These are phyloP conservation scores for Ophonus ardosiacus DNA, from an alignment of 2,888 invertebrate species.

Conservation along the genomic window DNA sequence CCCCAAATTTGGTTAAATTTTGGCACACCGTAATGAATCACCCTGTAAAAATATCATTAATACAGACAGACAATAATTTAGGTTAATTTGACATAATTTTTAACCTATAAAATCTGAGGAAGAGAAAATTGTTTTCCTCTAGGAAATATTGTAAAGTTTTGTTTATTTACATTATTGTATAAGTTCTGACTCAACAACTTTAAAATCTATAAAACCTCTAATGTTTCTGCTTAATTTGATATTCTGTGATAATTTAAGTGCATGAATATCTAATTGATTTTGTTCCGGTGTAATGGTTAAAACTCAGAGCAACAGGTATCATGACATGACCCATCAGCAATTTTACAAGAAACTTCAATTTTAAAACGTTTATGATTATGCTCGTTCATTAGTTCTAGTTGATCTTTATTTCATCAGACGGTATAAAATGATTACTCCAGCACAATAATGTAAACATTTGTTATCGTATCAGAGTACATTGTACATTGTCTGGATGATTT, in stretches of 20 bases:
- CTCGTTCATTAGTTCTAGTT: not conserved
- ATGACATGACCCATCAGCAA: not conserved
- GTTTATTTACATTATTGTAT: not conserved
- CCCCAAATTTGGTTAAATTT: too few species aligned
- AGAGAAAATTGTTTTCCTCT: not conserved
- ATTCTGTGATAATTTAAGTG: not conserved
- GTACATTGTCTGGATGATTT: slow-evolving; percentile 9
- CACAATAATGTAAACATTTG: slow-evolving; percentile 18
- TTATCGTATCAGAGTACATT: slow-evolving; percentile 19
- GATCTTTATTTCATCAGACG: slow-evolving; percentile 3
- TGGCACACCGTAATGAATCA: too few species aligned
- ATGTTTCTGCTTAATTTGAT: not conserved
- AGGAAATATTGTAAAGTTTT: not conserved
- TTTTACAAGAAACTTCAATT: not conserved
- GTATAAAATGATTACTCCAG: slow-evolving; percentile 9
- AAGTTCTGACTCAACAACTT: not conserved
- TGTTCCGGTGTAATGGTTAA: not conserved
- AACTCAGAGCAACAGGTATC: not conserved
- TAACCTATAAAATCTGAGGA: not conserved
- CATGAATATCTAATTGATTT: not conserved
- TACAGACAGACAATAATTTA: too few species aligned
- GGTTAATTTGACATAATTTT: not conserved
- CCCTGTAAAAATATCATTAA: too few species aligned
- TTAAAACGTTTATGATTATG: not conserved
- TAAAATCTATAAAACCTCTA: not conserved